Evolutionary conservation across 2,797 vertebrate species (phyloP).

Genomic region (Chanos chanos): DNA sequence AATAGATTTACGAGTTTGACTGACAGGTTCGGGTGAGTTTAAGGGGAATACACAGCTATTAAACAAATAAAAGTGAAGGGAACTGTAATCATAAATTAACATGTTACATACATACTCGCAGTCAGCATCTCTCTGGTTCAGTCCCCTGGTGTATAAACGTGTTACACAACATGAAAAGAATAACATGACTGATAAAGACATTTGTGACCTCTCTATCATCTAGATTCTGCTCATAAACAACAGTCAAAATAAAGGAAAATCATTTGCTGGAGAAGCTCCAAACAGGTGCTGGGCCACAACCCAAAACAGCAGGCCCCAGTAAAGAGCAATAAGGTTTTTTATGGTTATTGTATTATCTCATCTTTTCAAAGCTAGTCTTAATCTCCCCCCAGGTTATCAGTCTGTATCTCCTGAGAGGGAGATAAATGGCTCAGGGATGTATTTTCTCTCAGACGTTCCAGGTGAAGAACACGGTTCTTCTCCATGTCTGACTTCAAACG

Average conservation of each 20-base stretch:
- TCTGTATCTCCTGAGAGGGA: slow-evolving; percentile 18
- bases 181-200: slow-evolving; percentile 31
- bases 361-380: slow-evolving; percentile 45
- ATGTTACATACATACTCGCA: slow-evolving; percentile 13
- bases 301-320: slow-evolving; percentile 36
- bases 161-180: slow-evolving; percentile 29
- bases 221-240: slow-evolving; percentile 44
- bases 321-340: slow-evolving; percentile 19
- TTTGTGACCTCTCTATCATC: slow-evolving; percentile 30
- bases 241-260: slow-evolving; percentile 45
- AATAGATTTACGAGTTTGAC: too few species aligned
- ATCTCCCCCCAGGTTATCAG: slow-evolving; percentile 53
- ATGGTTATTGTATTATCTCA: slow-evolving; percentile 58
- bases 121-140: slow-evolving; percentile 24
- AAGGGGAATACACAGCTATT: background rate
- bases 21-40: too few species aligned
- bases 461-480: background rate
- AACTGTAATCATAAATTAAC: background rate
- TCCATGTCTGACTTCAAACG: slow-evolving; percentile 18
- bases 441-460: slow-evolving; percentile 21
- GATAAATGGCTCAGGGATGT: slow-evolving; percentile 15
- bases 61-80: slow-evolving; percentile 2
- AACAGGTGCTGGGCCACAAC: slow-evolving; percentile 54
- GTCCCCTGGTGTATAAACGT: slow-evolving; percentile 11
- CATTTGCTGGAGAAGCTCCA: slow-evolving; percentile 53